A percentile compares a stretch with the other conserved stretches of the same genome.
These are phyloP conservation scores for Lepidurus apus DNA, from an alignment of 1,140 invertebrate genomes.

Conservation along the genomic window DNA sequence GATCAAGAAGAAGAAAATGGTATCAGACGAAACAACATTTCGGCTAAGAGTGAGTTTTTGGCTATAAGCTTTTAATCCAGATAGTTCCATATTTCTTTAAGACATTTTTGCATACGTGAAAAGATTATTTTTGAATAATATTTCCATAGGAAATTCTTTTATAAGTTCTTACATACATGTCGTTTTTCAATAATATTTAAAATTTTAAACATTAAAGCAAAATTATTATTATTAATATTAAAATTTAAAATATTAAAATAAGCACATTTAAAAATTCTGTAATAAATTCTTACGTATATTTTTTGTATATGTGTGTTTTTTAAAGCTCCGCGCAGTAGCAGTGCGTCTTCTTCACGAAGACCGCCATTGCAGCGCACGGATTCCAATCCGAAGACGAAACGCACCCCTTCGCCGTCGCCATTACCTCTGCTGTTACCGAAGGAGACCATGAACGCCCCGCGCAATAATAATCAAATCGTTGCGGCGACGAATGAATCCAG, in stretches of 20 bases:
- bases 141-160: too few relatives aligned
- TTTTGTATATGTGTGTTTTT: too few relatives aligned
- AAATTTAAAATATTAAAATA: too few relatives aligned
- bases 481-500: conserved; percentile 6
- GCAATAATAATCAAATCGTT: conserved; percentile 23
- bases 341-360: background rate
- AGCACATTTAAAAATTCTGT: too few relatives aligned
- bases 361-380: conserved; percentile 7
- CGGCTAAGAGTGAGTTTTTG: conserved; percentile 36
- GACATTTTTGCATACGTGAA: too few relatives aligned
- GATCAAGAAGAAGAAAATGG: conserved; percentile 55
- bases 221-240: too few relatives aligned
- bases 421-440: background rate
- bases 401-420: background rate
- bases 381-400: background rate
- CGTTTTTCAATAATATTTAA: too few relatives aligned
- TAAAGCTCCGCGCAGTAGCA: background rate
- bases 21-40: conserved; percentile 34
- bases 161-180: too few relatives aligned
- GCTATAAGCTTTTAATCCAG: too few relatives aligned
- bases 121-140: too few relatives aligned
- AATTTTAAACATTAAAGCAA: too few relatives aligned
- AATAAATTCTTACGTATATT: background rate
- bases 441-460: conserved; percentile 28
- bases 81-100: too few relatives aligned